Evolutionary conservation across 2,797 vertebrate species (phyloP).

Genomic region (Pseudomugil tenellus): DNA sequence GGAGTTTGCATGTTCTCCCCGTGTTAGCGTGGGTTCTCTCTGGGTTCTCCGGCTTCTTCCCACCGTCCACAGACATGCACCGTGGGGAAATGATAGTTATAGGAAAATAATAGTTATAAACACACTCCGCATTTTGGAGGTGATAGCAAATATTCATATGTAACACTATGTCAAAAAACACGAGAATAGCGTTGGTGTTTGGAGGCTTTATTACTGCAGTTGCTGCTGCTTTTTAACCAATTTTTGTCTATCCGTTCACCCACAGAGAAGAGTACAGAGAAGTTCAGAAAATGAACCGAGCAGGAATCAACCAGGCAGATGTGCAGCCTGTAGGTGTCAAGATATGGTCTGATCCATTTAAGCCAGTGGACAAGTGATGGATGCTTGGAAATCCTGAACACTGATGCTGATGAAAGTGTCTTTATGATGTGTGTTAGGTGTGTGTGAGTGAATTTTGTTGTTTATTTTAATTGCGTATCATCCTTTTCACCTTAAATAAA

Average conservation of each 20-base stretch:
- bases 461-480: conserved; percentile 14
- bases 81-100: no score
- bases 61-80: no score
- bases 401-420: conserved; percentile 19
- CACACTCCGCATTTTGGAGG: conserved; percentile 42
- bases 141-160: background rate
- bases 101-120: background rate
- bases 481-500: conserved; percentile 53
- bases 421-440: conserved; percentile 44
- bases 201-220: conserved; percentile 87
- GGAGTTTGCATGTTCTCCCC: no score
- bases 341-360: conserved; percentile 85
- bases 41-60: no score
- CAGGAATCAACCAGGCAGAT: conserved; percentile 82
- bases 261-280: conserved; percentile 86
- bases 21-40: no score
- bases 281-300: conserved; percentile 77
- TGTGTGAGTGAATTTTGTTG: conserved; percentile 43
- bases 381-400: conserved; percentile 2
- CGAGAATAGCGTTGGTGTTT: conserved; percentile 82
- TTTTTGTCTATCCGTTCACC: conserved; percentile 88
- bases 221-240: conserved; percentile 90
- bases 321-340: conserved; percentile 83
- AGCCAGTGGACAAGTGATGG: conserved; percentile 69
- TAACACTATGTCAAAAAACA: conserved; percentile 67